Conservation (phyloP, 2,113 vertebrate species). For the Uria aalge region DNA sequence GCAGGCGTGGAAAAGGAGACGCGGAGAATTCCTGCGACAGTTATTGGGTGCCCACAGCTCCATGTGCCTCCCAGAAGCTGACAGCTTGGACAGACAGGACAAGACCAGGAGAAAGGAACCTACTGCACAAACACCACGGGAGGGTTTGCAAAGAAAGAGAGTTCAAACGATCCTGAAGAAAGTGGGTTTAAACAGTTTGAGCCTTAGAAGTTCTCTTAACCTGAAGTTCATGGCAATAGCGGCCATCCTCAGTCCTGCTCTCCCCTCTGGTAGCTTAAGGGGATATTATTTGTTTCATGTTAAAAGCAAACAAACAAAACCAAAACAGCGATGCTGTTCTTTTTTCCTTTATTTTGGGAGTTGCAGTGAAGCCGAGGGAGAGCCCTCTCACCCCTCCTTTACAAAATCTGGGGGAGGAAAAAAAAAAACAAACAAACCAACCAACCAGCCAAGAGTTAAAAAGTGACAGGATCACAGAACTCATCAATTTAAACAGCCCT, state of each 20-base stretch:
- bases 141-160: background rate
- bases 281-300: background rate
- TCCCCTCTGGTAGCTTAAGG: background rate
- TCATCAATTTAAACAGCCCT: background rate
- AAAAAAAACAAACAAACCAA: background rate
- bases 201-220: background rate
- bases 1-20: background rate
- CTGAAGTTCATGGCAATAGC: background rate
- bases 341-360: background rate
- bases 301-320: background rate
- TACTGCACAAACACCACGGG: background rate
- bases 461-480: background rate
- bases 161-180: background rate
- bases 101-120: background rate
- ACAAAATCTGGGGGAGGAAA: background rate
- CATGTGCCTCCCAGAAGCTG: background rate
- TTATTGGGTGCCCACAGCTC: background rate
- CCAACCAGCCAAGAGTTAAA: background rate
- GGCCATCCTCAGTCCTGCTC: background rate
- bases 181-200: background rate
- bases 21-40: background rate
- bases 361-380: background rate
- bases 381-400: background rate
- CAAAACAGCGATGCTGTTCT: background rate
- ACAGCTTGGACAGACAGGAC: background rate